Evolutionary conservation across 1,140 invertebrate species (phyloP).

Genomic region (Schlechtendalia chinensis): DNA sequence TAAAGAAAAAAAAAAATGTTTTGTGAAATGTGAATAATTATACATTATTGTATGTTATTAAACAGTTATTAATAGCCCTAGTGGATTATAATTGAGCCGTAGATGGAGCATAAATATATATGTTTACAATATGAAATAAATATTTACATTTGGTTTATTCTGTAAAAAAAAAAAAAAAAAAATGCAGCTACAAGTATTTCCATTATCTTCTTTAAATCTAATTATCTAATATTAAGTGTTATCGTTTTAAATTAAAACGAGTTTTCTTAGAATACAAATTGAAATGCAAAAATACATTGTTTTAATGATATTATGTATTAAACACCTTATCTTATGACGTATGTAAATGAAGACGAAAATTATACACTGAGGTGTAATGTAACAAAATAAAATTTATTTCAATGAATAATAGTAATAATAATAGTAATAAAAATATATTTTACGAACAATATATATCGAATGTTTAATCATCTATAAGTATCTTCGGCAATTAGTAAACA

Average conservation of each 20-base stretch:
- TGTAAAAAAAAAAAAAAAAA: not conserved
- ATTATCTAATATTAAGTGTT: not conserved
- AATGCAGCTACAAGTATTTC: not conserved
- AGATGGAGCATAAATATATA: not conserved
- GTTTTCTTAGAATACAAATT: not conserved
- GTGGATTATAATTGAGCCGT: not conserved
- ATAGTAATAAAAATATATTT: not conserved
- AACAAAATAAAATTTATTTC: slow-evolving; percentile 23
- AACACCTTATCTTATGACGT: not conserved
- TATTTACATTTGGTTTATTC: not conserved
- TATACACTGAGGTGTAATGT: not conserved
- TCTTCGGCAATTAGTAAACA: not conserved
- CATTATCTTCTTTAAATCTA: not conserved
- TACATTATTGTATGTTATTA: too few relatives aligned
- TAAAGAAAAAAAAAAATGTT: too few relatives aligned
- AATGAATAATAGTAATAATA: not conserved
- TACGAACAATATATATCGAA: not conserved
- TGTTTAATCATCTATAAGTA: not conserved
- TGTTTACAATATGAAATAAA: slow-evolving; percentile 9
- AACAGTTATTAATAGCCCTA: not conserved
- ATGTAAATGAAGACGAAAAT: not conserved
- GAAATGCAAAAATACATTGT: not conserved
- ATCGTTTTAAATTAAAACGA: slow-evolving; percentile 13
- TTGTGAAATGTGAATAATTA: too few relatives aligned
- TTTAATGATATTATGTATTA: not conserved